Base-by-base conservation (phyloP, 2,113 vertebrate species). In the Cardinalis cardinalis region DNA sequence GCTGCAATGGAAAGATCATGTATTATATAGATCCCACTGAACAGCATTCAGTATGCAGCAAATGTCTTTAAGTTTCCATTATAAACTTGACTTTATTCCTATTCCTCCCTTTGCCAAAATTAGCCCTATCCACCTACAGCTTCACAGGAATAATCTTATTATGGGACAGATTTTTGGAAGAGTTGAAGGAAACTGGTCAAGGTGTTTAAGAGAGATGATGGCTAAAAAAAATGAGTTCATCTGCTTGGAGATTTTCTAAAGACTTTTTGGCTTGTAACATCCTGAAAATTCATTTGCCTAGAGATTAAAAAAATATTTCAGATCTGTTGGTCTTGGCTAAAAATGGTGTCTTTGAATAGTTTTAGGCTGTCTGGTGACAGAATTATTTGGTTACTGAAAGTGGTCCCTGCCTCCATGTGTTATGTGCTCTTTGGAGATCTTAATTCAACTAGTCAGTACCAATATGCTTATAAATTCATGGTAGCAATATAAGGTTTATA, bases 341-440 rank as follows among this genome's bases (percentile, higher is more conserved):
- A 80, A 91, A 48, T 80, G 64, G 90, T 94, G 90, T 43, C 61
- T 93, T 91, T 87, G 93, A 95, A 79, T 75, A 84, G 56, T 72
- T 92, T 88, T 88, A 91, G 84, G 66, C 66, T 95, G 84, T 90
- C 90, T 94, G 90, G 84, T 95, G 94, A 96, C 92, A 95, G 94
- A 91, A 94, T 95, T 88, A 95, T 84, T 94, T 91, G 88, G 55
- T 93, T 90, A 84, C 53, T 79, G 81, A 88, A 95, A 94, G 84
- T 82, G 60, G 69, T 49, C 87, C 63, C 43, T 74, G 70, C 90
- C 44, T 92, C 26, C 40, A 19, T 41, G 20, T n/a, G 26, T 77
- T 56, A 58, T 31, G 64, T 78, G 63, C 60, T 90, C 66, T 87
- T 73, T 40, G 69, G 46, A 63, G 61, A 79, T 90, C 61, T 82